A percentile compares a stretch with the other conserved stretches of the same genome.
These are phyloP conservation scores for Helleia helle DNA, from an alignment of 2,888 invertebrate species.

Conservation along the genomic window DNA sequence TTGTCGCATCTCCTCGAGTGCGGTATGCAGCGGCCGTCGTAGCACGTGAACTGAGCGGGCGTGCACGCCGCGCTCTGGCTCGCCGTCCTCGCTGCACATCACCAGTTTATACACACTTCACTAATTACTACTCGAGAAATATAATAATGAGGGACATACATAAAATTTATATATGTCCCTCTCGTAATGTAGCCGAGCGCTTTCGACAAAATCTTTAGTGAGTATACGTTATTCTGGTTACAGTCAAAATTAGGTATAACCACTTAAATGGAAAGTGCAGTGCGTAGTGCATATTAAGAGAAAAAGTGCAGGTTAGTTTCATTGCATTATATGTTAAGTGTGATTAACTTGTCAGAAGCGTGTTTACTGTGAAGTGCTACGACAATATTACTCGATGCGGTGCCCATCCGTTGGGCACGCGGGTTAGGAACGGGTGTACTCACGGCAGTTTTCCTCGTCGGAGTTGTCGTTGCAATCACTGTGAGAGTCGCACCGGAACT, in stretches of 20 bases:
- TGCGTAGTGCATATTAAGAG: neutral
- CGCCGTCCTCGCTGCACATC: conserved; percentile 52
- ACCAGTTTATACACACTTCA: conserved; percentile 24
- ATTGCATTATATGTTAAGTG: neutral
- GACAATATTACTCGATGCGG: neutral
- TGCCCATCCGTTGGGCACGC: neutral
- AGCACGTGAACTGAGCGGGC: conserved; percentile 81
- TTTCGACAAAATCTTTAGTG: no score
- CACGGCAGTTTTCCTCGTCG: conserved; percentile 75
- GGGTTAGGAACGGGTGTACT: no score
- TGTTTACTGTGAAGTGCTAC: neutral
- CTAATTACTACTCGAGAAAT: no score
- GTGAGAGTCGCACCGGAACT: conserved; percentile 75
- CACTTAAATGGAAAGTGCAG: conserved; percentile 1
- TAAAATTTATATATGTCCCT: no score
- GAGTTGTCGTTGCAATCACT: conserved; percentile 76
- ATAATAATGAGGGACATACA: no score
- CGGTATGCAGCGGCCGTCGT: conserved; percentile 84
- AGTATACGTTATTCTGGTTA: neutral
- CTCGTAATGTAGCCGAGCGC: no score
- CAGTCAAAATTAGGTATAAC: no score
- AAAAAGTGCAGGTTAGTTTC: neutral
- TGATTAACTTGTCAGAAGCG: neutral
- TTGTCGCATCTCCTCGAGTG: conserved; percentile 87
- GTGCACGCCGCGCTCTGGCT: conserved; percentile 71